Evolutionary conservation across 2,888 invertebrate species (phyloP).

Genomic region (Hydrotaea diabolus): DNA sequence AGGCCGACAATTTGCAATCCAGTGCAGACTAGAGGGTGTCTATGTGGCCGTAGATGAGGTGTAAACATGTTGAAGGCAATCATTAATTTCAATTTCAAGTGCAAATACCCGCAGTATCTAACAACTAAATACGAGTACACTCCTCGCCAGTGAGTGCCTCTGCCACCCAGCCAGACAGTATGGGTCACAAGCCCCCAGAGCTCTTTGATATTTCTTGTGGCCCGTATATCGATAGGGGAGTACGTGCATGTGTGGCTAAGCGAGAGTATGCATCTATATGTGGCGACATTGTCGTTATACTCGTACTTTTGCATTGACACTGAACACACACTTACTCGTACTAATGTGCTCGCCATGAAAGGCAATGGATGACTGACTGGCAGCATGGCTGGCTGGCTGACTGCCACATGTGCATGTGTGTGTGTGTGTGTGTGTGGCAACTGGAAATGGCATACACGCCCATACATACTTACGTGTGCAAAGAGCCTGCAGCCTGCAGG

Average conservation of each 20-base stretch:
- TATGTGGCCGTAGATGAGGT: slow-evolving; percentile 65
- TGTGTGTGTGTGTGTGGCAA: background rate
- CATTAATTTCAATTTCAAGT: slow-evolving; percentile 76
- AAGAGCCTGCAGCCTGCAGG: background rate
- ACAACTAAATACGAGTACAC: slow-evolving; percentile 9
- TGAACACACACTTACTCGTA: background rate
- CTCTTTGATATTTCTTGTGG: background rate
- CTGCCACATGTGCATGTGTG: background rate
- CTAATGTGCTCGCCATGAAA: background rate
- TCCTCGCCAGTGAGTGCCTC: background rate
- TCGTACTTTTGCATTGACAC: slow-evolving; percentile 36
- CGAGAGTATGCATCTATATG: background rate
- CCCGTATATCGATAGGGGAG: background rate
- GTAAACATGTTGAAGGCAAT: slow-evolving; percentile 67
- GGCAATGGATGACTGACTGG: background rate
- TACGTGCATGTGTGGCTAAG: background rate
- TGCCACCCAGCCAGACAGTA: background rate
- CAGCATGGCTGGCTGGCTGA: background rate
- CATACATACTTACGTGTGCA: background rate
- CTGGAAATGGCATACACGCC: background rate
- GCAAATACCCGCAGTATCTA: slow-evolving; percentile 47
- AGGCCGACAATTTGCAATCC: slow-evolving; percentile 23
- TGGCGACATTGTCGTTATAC: background rate
- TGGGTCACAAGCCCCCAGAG: background rate
- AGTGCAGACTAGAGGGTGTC: slow-evolving; percentile 22